Conservation (phyloP, 2,888 invertebrate genomes). For the Sicus ferrugineus region DNA sequence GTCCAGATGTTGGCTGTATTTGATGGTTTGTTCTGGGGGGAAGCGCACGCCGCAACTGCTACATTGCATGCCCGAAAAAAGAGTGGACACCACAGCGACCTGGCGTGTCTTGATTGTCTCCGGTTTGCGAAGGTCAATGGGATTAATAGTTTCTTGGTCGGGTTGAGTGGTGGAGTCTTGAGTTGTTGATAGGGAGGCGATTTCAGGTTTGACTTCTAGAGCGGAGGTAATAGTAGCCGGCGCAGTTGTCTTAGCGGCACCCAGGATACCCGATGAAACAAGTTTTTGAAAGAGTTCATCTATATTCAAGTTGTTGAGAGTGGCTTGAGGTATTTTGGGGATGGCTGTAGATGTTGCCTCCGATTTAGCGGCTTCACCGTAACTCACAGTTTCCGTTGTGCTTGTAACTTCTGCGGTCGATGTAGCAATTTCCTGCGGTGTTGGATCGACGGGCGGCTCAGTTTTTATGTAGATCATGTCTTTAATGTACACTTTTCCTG, state of each 20-base stretch:
- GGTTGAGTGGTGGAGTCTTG: constrained; percentile 24
- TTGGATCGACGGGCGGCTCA: constrained; percentile 45
- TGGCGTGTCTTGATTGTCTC: constrained; percentile 81
- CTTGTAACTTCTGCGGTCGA: neutral
- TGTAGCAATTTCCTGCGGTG: neutral
- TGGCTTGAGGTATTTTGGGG: constrained; percentile 51
- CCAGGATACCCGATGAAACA: constrained; percentile 84
- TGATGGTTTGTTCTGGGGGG: constrained; percentile 85
- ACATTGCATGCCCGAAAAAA: constrained; percentile 95
- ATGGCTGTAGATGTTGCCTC: constrained; percentile 35
- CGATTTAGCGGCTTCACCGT: constrained; percentile 2
- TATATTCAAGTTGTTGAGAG: constrained; percentile 70
- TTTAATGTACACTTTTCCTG: constrained; percentile 74
- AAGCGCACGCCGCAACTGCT: constrained; percentile 95
- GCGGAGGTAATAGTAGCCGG: constrained; percentile 22
- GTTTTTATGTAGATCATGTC: constrained; percentile 75
- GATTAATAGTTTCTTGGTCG: constrained; percentile 65
- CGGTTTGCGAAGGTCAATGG: constrained; percentile 73
- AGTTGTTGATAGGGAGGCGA: neutral
- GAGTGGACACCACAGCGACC: constrained; percentile 71
- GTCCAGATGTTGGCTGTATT: constrained; percentile 95
- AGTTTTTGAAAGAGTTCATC: constrained; percentile 85
- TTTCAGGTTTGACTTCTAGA: neutral
- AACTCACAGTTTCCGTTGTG: neutral
- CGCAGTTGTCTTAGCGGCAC: constrained; percentile 40